Evolutionary conservation across 2,888 invertebrate genomes (phyloP), one percentile per base, ranked within the genome.

Genomic region (Scrobipalpa atriplicella): DNA sequence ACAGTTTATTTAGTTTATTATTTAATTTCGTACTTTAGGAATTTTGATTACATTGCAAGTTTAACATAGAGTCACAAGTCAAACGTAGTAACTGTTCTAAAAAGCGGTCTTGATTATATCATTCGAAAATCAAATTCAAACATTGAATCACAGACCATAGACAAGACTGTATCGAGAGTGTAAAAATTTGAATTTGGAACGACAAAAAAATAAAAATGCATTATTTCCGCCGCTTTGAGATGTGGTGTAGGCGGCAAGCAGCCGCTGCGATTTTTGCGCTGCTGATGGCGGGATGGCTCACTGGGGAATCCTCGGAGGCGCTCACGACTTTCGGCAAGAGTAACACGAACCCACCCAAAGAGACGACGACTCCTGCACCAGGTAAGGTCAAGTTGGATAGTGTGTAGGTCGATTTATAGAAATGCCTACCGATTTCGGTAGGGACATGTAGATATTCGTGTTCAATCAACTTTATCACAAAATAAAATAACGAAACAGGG

Each of bases 301-400:
- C 89, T 0, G 90, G 93, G 0, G 87, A 91, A 60, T 87, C 90
- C 9, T 94, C 94, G 0, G 94, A 94, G 75, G 95, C 95, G 0
- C 86, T 95, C 68, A 95, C 95, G 0, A 95, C 95, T 18, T 95
- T 95, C 73, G 95, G 95, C 54, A 95, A 95, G 84, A 94, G 94
- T 68, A 94, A 93, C 77, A 94, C 95, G 13, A 93, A 92, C 73
- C 90, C 93, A 41, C 93, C 94, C 10, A 94, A 93, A 69, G 87
- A 88, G 52, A 89, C 94, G 6, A 92, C 90, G 38, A 94, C 94
- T 9, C 86, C 93, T 62, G 91, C 94, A 13, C 94, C 94, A 76
- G 93, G 95, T 95, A 89, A 93, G 93, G 41, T 43, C 62, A 21
- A 47, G 41, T 29, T 29, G 29, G 29, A 13, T 13, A n/a, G 62